phyloP scores from a whole-genome alignment of 2,888 invertebrate species.

The Tenthredo livida region DNA sequence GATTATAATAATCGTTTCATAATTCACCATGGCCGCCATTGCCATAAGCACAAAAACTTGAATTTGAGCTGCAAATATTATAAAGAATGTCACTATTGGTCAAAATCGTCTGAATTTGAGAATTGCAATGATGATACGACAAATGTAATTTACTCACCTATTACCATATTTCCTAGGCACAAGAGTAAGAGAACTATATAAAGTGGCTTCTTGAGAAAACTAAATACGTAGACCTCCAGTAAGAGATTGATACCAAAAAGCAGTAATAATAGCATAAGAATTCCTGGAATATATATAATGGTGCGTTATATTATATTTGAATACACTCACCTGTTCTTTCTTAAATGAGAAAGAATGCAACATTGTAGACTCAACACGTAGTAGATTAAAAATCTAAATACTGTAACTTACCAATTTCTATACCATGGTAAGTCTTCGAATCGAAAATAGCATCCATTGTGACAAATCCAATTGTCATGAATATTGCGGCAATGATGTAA shows the following conservation, averaged over 20 bases:
- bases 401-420: slow-evolving; percentile 77
- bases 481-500: slow-evolving; percentile 70
- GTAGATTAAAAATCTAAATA: slow-evolving; percentile 15
- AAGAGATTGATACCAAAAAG: slow-evolving; percentile 84
- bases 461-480: slow-evolving; percentile 65
- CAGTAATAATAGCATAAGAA: slow-evolving; percentile 85
- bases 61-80: slow-evolving; percentile 25
- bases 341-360: neutral
- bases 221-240: slow-evolving; percentile 70
- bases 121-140: neutral
- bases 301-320: neutral
- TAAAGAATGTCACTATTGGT: neutral
- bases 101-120: neutral
- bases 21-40: neutral
- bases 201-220: slow-evolving; percentile 70
- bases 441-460: slow-evolving; percentile 67
- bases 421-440: slow-evolving; percentile 65
- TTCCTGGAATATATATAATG: slow-evolving; percentile 64
- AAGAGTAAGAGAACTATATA: slow-evolving; percentile 66
- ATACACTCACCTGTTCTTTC: neutral
- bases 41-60: neutral
- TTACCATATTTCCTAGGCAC: slow-evolving; percentile 66
- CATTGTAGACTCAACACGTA: neutral
- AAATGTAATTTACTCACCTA: slow-evolving; percentile 65
- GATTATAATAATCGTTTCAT: neutral